These are phyloP conservation scores for Hydrolagus affinis DNA, from an alignment of 2,113 vertebrate species.

Conservation along the genomic window DNA sequence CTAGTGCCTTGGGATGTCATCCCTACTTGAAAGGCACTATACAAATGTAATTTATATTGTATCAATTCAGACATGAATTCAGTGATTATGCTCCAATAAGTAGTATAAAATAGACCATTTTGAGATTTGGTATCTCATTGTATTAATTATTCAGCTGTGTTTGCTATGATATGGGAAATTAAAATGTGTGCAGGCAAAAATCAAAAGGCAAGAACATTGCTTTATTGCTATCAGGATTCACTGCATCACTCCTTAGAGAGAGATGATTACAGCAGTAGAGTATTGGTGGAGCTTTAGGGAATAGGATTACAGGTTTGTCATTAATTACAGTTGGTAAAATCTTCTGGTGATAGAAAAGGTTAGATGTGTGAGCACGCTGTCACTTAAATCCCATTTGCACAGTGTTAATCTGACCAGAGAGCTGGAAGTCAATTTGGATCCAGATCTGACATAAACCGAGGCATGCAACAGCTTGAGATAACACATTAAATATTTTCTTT, in stretches of 20 bases:
- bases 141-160: constrained; percentile 25
- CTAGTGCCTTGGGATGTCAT: no score
- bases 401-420: constrained; percentile 10
- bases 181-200: constrained; percentile 14
- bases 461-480: background rate
- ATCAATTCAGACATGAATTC: background rate
- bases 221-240: constrained; percentile 3
- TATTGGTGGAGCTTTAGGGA: background rate
- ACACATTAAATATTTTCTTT: background rate
- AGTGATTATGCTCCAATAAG: background rate
- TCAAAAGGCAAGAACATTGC: background rate
- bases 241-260: background rate
- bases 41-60: no score
- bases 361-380: background rate
- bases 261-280: constrained; percentile 11
- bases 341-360: constrained; percentile 23
- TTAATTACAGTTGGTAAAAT: constrained; percentile 16
- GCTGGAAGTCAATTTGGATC: constrained; percentile 11
- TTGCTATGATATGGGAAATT: constrained; percentile 31
- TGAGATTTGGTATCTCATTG: background rate
- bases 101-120: background rate
- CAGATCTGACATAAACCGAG: background rate
- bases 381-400: constrained; percentile 10
- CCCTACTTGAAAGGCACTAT: no score
- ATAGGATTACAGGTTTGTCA: constrained; percentile 27